These are phyloP conservation scores for Pollenia labialis DNA, from an alignment of 2,888 invertebrate species.

Conservation along the genomic window DNA sequence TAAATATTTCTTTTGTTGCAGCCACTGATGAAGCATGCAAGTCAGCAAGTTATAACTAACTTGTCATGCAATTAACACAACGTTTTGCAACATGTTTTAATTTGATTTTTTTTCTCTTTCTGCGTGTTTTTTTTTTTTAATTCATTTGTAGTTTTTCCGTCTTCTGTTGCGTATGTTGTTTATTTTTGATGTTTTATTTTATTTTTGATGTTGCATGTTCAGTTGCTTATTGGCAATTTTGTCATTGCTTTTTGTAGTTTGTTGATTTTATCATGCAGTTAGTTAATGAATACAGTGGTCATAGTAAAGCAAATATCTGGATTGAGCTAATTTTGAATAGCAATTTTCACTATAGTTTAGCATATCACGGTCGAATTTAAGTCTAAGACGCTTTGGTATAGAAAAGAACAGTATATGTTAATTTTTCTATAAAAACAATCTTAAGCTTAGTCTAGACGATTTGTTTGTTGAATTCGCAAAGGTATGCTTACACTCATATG, in stretches of 20 bases:
- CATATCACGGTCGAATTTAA: too few relatives aligned
- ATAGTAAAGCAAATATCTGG: slow-evolving; percentile 3
- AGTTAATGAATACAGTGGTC: slow-evolving; percentile 57
- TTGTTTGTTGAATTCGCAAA: too few relatives aligned
- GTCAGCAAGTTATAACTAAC: slow-evolving; percentile 73
- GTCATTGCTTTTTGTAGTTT: slow-evolving; percentile 28
- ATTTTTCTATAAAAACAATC: too few relatives aligned
- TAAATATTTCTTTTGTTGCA: slow-evolving; percentile 65
- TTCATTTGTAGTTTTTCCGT: slow-evolving; percentile 59
- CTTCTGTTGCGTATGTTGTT: slow-evolving; percentile 51
- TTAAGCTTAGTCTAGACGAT: too few relatives aligned
- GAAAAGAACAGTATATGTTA: too few relatives aligned
- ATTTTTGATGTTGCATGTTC: slow-evolving; percentile 56
- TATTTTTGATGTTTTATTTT: slow-evolving; percentile 26
- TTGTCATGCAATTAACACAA: slow-evolving; percentile 74
- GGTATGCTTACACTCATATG: too few relatives aligned
- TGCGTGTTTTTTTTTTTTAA: slow-evolving; percentile 1
- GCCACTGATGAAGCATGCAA: slow-evolving; percentile 68
- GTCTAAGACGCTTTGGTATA: too few relatives aligned
- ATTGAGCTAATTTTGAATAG: background rate
- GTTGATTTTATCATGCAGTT: slow-evolving; percentile 52
- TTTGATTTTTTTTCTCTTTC: slow-evolving; percentile 56
- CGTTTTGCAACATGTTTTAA: slow-evolving; percentile 73
- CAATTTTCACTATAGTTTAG: too few relatives aligned
- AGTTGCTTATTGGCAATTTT: slow-evolving; percentile 56